Conservation (phyloP, 2,797 vertebrate species). For the Melanotaenia nigrans region DNA sequence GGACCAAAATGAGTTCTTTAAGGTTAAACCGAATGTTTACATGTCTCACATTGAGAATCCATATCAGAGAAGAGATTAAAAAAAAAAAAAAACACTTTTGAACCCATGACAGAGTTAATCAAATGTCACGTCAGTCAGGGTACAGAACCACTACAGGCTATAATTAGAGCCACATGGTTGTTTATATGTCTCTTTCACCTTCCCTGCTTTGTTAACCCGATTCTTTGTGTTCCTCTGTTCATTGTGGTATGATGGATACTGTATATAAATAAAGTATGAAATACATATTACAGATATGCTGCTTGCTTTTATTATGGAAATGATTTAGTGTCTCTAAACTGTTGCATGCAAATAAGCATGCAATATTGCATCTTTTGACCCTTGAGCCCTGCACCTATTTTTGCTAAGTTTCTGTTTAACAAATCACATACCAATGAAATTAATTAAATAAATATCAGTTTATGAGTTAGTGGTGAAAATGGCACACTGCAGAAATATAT, state of each 20-base stretch:
- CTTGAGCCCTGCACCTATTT: too few species aligned
- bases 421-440: too few species aligned
- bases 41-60: conserved; percentile 85
- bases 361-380: not conserved
- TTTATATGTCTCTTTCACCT: conserved; percentile 70
- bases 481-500: too few species aligned
- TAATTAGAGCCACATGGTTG: conserved; percentile 62
- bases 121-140: conserved; percentile 44
- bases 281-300: conserved; percentile 32
- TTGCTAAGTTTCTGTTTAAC: too few species aligned
- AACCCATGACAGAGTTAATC: conserved; percentile 41
- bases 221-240: conserved; percentile 79
- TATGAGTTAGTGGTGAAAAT: too few species aligned
- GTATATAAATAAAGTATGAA: conserved; percentile 84
- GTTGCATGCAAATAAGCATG: not conserved
- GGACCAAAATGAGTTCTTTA: conserved; percentile 68
- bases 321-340: not conserved
- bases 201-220: conserved; percentile 72
- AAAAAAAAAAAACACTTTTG: conserved; percentile 7
- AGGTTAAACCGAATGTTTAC: conserved; percentile 63
- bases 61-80: conserved; percentile 27
- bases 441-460: too few species aligned
- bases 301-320: conserved; percentile 10
- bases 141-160: conserved; percentile 55
- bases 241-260: conserved; percentile 82